Conservation (phyloP, 2,888 invertebrate species). For the Cataglyphis rosenhaueri region DNA sequence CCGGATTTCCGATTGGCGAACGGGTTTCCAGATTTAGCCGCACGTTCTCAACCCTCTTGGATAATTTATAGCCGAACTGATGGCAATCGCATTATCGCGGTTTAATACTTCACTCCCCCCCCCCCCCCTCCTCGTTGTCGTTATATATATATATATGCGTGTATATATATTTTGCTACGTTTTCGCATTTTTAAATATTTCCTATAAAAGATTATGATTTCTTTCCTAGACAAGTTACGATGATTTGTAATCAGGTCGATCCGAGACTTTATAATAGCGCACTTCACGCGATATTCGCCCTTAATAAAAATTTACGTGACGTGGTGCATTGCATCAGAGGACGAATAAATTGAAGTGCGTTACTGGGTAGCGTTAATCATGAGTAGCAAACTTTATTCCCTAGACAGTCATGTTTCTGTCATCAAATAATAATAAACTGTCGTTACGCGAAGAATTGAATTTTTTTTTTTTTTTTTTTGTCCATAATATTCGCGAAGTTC, state of each 20-base stretch:
- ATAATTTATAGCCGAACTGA: conserved; percentile 76
- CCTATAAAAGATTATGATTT: conserved; percentile 2
- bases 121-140: neutral
- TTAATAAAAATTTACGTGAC: conserved; percentile 13
- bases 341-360: conserved; percentile 5
- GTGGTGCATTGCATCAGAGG: neutral
- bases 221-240: neutral
- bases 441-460: neutral
- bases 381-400: neutral
- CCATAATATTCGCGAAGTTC: neutral
- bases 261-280: conserved; percentile 7
- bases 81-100: conserved; percentile 70
- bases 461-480: neutral
- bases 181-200: conserved; percentile 53
- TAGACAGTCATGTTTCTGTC: neutral
- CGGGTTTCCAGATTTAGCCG: conserved; percentile 57
- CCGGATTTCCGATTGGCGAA: conserved; percentile 72
- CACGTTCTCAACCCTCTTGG: conserved; percentile 47
- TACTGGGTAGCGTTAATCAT: neutral
- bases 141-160: conserved; percentile 59
- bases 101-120: conserved; percentile 58
- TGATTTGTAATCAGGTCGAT: neutral
- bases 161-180: conserved; percentile 52
- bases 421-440: neutral
- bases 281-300: neutral